Evolutionary conservation across 30 jellyfish, hydroid and myxozoan genomes (phyloP), one percentile per base, ranked within the genome.

Genomic region (Hydra vulgaris): DNA sequence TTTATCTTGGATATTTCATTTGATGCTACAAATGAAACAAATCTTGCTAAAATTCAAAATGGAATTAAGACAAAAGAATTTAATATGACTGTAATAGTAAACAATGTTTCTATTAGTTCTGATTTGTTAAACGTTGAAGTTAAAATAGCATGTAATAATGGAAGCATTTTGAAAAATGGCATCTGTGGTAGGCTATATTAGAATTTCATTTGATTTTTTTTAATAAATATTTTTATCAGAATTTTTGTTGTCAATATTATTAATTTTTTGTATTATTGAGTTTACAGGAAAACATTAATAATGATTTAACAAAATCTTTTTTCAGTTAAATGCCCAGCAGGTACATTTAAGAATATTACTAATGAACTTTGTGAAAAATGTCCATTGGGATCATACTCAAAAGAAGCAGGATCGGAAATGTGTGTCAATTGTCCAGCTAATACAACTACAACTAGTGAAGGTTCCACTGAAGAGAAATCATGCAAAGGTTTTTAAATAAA

Each of bases 1-100:
- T 40, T 3, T 76, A 72, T 76, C 0, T 81, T 90, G 8, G 85
- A 73, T 17, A 54, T 90, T 52, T 89, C 95, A 17, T 68, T 56
- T 23, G 76, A 25, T 21, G 21, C 87, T 19, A 25, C 66, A 71
- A 27, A 54, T 56, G 23, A 69, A 8, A 61, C n/a, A 1, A 15
- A 18, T 21, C 52, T 21, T 55, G 79, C 24, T 24, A 23, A 27
- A 25, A 1, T 71, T 0, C 90, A 76, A 78, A 25, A 23, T 26
- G 87, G 69, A 7, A 54, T 78, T 24, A 66, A 71, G 27, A 16
- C 79, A 74, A 69, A 71, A 17, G 1, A 52, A 0, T 23, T 82
- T 54, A 70, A 73, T 53, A 24, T 82, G 72, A 72, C 82, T 21
- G 26, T 82, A 21, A 55, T 17, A 16, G 89, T 82, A 7, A 71